Evolutionary conservation across 2,888 invertebrate species (phyloP), one percentile per base, ranked within the genome.

Genomic region (Lutraria lutraria): DNA sequence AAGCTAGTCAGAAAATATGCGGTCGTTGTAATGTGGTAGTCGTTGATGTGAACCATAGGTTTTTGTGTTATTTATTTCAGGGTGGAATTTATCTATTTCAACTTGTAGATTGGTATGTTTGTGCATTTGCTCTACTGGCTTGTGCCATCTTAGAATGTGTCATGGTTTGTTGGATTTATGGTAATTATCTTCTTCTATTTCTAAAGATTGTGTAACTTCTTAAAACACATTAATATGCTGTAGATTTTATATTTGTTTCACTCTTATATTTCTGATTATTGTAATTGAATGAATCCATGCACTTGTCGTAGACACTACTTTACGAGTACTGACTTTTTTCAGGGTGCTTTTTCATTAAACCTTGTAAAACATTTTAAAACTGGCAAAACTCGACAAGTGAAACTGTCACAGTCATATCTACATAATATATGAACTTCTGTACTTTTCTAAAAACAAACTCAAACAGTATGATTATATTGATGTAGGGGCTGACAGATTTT

Each of bases 131-230:
- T 15, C 53, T 89, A 31, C 53, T 89, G n/a, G 54, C 83, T 2
- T 86, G 86, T 56, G 86, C 89, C 16, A 76, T 86, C 10, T 53
- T 86, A 8, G 89, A 89, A 31, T 86, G 80, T 63, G 80, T 86
- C 53, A 81, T 86, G 29, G 83, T 89, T n/a, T 83, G 86, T 54
- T 89, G 89, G 89, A 89, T 89, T 25, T 89, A 89, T 89, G 89
- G 89, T 89, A 86, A 56, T 56, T 56, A 12, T 12, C 19, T 56
- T 56, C 12, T 2, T 19, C 16, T 31, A 34, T 10, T 21, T 10
- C 34, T 4, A 31, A 3, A 25, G 15, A 8, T n/a, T 2, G 21
- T 56, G 12, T 56, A 16, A 19, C 56, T 56, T 56, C 43, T 43
- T 43, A 43, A n/a, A 43, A 43, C 43, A 43, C 43, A 56, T 6